phyloP scores from a whole-genome alignment of 2,888 invertebrate species.

The Lasiommata megera region DNA sequence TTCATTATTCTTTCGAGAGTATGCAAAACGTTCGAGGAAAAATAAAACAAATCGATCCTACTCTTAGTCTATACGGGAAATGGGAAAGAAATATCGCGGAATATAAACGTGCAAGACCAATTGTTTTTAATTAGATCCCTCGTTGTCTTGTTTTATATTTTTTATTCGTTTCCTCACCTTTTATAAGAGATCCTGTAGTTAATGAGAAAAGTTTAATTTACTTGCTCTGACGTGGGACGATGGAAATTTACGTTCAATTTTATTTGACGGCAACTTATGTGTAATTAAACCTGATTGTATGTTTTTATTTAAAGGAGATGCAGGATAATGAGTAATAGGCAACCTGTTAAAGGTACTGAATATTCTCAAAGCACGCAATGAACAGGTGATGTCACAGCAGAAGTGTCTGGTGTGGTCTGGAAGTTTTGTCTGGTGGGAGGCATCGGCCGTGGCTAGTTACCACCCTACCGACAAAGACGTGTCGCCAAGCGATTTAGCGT shows the following conservation, averaged over 20 bases:
- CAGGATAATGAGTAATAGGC: too few relatives aligned
- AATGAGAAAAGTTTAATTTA: slow-evolving; percentile 64
- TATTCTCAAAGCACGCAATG: too few relatives aligned
- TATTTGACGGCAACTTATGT: slow-evolving; percentile 1
- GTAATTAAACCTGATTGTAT: background rate
- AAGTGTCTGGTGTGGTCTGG: too few relatives aligned
- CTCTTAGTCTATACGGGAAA: background rate
- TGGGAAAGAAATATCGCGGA: slow-evolving; percentile 39
- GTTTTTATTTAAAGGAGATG: background rate
- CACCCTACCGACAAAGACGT: too few relatives aligned
- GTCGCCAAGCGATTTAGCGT: too few relatives aligned
- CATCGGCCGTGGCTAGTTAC: too few relatives aligned
- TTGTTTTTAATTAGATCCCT: slow-evolving; percentile 61
- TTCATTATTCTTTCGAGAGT: too few relatives aligned
- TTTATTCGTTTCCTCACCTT: slow-evolving; percentile 51
- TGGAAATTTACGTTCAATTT: slow-evolving; percentile 22
- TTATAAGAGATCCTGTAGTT: slow-evolving; percentile 45
- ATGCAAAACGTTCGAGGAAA: too few relatives aligned
- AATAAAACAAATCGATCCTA: background rate
- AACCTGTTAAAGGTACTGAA: too few relatives aligned
- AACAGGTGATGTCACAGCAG: too few relatives aligned
- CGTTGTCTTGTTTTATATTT: slow-evolving; percentile 44
- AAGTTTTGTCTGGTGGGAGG: too few relatives aligned
- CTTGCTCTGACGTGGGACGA: slow-evolving; percentile 22
- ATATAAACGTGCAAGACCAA: slow-evolving; percentile 40